Conservation (phyloP, 2,113 vertebrate genomes). For the Beaufortia kweichowensis region DNA sequence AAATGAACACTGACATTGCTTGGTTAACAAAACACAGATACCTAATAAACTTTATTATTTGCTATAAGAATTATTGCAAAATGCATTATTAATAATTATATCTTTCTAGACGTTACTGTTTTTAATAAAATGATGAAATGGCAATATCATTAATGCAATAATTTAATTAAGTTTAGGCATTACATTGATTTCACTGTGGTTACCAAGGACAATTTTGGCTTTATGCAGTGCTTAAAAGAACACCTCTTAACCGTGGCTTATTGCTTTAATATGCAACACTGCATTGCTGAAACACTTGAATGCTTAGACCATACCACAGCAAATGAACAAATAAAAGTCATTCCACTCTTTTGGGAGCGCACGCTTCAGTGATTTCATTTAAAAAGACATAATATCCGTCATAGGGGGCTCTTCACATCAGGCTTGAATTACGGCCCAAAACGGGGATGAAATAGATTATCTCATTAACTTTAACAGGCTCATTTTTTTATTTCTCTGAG, state of each 20-base stretch:
- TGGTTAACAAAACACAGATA: no score
- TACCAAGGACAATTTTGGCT: background rate
- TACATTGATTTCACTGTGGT: background rate
- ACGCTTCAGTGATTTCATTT: constrained; percentile 19
- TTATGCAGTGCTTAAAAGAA: background rate
- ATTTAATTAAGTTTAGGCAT: no score
- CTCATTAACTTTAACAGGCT: constrained; percentile 36
- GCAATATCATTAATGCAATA: no score
- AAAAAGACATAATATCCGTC: constrained; percentile 20
- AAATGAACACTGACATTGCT: no score
- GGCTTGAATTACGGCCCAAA: constrained; percentile 17
- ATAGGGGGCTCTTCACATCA: constrained; percentile 9
- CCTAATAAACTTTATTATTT: no score
- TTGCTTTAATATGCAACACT: constrained; percentile 10
- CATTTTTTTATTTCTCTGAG: constrained; percentile 7
- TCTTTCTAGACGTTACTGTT: no score
- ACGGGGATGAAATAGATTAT: constrained; percentile 23
- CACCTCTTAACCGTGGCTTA: background rate
- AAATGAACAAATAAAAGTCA: constrained; percentile 20
- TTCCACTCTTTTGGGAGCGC: background rate
- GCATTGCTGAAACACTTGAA: constrained; percentile 7
- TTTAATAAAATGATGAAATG: no score
- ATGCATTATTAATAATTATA: no score
- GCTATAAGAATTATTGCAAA: no score
- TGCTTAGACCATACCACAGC: background rate